Percentiles rank a stretch among this genome's conserved stretches.
Conservation (phyloP, 2,797 vertebrate species). For the Ciconia nigra region DNA sequence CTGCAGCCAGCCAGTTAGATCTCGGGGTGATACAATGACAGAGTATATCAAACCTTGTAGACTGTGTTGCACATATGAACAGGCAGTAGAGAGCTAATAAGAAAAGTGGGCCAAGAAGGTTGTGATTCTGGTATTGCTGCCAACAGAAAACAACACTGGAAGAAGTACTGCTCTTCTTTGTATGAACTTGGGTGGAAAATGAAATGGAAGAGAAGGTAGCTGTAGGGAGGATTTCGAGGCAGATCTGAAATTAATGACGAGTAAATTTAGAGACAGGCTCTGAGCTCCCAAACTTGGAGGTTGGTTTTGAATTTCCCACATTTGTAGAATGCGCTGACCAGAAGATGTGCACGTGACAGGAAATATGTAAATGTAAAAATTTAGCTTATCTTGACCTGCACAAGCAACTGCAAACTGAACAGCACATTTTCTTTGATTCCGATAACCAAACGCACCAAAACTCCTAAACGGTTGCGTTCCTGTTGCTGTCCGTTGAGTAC, state of each 20-base stretch:
- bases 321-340: accelerated
- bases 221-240: neutral
- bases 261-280: accelerated
- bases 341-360: neutral
- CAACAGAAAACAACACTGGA: no score
- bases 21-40: no score
- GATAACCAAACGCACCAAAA: accelerated
- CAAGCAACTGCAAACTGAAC: neutral
- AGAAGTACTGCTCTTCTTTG: neutral
- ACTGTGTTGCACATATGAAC: neutral
- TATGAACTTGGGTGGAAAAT: neutral
- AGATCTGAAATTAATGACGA: neutral
- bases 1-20: neutral
- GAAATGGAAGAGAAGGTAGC: neutral
- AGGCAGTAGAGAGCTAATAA: no score
- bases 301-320: accelerated
- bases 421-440: neutral
- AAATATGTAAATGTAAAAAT: neutral
- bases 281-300: accelerated
- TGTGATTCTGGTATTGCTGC: no score
- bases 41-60: accelerated
- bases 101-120: neutral
- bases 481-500: neutral
- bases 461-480: accelerated
- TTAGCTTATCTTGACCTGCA: accelerated